Conservation (phyloP, 2,113 vertebrate genomes). For the Natator depressus region DNA sequence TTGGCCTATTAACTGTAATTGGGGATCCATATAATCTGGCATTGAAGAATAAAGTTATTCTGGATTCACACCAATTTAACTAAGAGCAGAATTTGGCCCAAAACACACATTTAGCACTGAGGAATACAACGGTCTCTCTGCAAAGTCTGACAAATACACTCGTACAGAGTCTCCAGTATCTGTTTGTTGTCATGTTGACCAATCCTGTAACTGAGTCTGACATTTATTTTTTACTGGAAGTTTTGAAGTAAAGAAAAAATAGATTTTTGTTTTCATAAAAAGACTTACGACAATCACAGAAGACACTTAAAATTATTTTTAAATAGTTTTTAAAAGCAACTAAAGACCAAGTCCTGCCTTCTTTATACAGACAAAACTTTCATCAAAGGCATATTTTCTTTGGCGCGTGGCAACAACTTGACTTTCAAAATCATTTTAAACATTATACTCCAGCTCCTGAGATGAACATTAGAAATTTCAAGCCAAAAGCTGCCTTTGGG, state of each 20-base stretch:
- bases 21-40: accelerated
- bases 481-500: slow-evolving; percentile 10
- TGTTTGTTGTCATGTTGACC: neutral
- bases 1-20: neutral
- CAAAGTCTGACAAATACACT: neutral
- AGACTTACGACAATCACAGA: neutral
- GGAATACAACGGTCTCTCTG: neutral
- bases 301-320: neutral
- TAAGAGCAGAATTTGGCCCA: neutral
- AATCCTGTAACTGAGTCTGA: neutral
- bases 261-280: neutral
- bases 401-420: neutral
- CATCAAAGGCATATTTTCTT: neutral
- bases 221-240: neutral
- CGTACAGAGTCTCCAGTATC: neutral
- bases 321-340: neutral
- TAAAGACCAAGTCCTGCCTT: neutral
- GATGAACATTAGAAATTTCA: slow-evolving; percentile 7
- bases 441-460: neutral
- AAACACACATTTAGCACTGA: neutral
- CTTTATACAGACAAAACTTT: neutral
- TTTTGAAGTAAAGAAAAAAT: neutral
- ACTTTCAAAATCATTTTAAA: neutral
- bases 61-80: neutral
- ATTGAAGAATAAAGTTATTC: neutral